Conservation (phyloP, 2,113 vertebrate species). For the Myotis yumanensis region DNA sequence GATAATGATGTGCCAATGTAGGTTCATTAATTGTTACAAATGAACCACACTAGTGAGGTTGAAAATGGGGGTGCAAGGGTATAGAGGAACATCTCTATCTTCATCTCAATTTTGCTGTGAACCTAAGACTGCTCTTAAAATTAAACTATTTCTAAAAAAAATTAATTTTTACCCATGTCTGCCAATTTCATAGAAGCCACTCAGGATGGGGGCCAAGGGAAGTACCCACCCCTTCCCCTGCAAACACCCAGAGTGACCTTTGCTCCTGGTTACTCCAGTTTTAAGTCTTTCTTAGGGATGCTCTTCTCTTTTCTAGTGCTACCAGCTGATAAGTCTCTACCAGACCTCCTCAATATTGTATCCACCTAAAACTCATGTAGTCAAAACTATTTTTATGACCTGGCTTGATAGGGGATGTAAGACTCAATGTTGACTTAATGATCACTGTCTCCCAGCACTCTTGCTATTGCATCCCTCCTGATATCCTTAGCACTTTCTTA, state of each 20-base stretch:
- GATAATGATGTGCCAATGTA: too few species aligned
- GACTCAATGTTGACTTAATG: background rate
- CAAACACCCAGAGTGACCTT: background rate
- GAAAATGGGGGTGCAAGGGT: background rate
- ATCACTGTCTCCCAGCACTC: background rate
- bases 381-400: background rate
- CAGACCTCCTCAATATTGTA: too few species aligned
- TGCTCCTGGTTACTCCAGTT: background rate
- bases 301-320: background rate
- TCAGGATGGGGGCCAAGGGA: background rate
- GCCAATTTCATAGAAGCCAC: background rate
- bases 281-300: too few species aligned
- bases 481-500: background rate
- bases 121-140: background rate
- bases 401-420: background rate
- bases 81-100: background rate
- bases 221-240: background rate
- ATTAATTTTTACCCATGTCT: background rate
- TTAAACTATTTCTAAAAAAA: background rate
- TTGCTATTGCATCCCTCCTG: background rate
- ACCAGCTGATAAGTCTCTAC: background rate
- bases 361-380: background rate
- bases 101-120: too few species aligned
- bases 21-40: too few species aligned
- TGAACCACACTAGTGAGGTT: background rate